A percentile compares a stretch with the other conserved stretches of the same genome.
Evolutionary conservation across 2,113 vertebrate species (phyloP).

Genomic region (Protomyctophum bolini): DNA sequence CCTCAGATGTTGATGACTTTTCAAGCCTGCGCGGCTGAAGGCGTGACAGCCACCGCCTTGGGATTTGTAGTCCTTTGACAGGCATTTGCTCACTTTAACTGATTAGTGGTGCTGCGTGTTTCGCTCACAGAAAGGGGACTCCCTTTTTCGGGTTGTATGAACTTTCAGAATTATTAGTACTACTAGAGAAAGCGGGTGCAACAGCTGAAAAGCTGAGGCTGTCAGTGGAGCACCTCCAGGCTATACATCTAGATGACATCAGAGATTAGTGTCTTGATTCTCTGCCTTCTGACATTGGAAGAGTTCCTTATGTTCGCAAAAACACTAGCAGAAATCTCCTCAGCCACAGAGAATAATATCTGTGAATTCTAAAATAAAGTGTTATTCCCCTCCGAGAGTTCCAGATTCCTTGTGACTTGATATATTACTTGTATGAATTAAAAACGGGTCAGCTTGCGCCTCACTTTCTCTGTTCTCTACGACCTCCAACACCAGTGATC

Average conservation of each 20-base stretch:
- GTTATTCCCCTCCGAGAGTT: background rate
- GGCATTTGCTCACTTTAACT: conserved; percentile 43
- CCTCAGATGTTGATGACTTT: conserved; percentile 76
- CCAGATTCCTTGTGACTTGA: background rate
- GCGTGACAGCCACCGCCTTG: conserved; percentile 50
- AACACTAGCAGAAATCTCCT: background rate
- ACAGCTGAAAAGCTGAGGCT: background rate
- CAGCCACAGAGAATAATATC: too few species aligned
- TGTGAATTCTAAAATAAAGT: background rate
- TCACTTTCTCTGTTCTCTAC: background rate
- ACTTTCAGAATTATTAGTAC: background rate
- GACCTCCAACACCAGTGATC: conserved; percentile 15
- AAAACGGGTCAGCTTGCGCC: conserved; percentile 3
- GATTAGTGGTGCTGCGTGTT: conserved; percentile 29
- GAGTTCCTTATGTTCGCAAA: background rate
- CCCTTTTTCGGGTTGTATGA: too few species aligned
- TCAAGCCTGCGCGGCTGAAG: conserved; percentile 65
- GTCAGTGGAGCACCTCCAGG: background rate
- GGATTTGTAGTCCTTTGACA: conserved; percentile 62
- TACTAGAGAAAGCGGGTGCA: background rate
- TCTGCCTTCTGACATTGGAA: background rate
- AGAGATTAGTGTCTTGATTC: background rate
- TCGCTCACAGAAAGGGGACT: too few species aligned
- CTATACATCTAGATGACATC: background rate
- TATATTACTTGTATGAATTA: background rate